phyloP scores from a whole-genome alignment of 2,888 invertebrate genomes.

The Patella ulyssiponensis region DNA sequence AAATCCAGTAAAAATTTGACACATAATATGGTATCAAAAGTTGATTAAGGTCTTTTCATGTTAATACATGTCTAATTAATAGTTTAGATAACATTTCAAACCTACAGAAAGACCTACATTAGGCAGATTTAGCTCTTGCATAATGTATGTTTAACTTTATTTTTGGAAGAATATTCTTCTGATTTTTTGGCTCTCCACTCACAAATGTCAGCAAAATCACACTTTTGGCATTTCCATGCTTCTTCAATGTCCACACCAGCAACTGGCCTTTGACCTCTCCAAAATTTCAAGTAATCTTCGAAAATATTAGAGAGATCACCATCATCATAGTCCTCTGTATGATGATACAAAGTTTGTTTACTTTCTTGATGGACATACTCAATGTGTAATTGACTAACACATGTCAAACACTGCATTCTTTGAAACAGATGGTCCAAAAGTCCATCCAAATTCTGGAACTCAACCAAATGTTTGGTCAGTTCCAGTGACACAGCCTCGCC shows the following conservation, averaged over 20 bases:
- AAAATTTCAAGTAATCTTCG: constrained; percentile 50
- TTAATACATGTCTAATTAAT: too few relatives aligned
- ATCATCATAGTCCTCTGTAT: constrained; percentile 50
- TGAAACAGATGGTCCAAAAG: constrained; percentile 47
- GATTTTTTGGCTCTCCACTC: constrained; percentile 57
- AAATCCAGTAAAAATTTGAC: too few relatives aligned
- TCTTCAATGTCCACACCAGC: constrained; percentile 69
- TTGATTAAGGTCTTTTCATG: too few relatives aligned
- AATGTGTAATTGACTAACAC: constrained; percentile 50
- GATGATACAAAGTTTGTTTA: constrained; percentile 45
- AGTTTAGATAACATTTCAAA: too few relatives aligned
- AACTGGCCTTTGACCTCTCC: constrained; percentile 57
- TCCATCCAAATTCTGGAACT: constrained; percentile 40
- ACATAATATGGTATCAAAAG: too few relatives aligned
- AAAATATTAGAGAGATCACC: constrained; percentile 44
- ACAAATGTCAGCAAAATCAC: constrained; percentile 64
- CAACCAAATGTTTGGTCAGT: constrained; percentile 31
- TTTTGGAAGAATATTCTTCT: constrained; percentile 41
- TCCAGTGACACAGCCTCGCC: constrained; percentile 48
- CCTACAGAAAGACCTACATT: too few relatives aligned
- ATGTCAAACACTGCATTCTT: constrained; percentile 55
- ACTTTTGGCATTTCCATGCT: constrained; percentile 67
- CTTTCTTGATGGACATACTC: constrained; percentile 66
- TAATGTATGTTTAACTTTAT: constrained; percentile 21
- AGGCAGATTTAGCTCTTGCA: too few relatives aligned